Evolutionary conservation across 2,797 vertebrate genomes (phyloP).

Genomic region (Chiroxiphia lanceolata): DNA sequence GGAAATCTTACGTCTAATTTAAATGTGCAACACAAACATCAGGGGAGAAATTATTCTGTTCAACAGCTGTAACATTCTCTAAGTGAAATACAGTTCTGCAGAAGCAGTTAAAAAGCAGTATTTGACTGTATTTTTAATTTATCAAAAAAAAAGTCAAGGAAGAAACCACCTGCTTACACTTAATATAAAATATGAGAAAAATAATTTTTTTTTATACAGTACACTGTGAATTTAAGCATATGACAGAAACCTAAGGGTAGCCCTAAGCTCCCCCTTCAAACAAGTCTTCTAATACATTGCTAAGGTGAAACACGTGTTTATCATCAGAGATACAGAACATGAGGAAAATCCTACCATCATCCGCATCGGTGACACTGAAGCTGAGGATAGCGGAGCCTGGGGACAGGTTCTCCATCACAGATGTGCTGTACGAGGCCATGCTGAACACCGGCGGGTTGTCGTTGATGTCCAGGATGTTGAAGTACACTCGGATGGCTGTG

Average conservation of each 20-base stretch:
- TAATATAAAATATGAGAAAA: background rate
- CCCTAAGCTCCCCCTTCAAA: background rate
- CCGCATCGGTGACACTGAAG: conserved; percentile 85
- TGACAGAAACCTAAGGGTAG: no score
- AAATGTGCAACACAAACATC: background rate
- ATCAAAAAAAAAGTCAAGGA: background rate
- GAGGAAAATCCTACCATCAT: conserved; percentile 84
- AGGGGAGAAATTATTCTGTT: background rate
- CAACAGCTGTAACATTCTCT: background rate
- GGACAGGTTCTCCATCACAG: conserved; percentile 86
- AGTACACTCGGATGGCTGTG: conserved; percentile 88
- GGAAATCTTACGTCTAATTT: background rate
- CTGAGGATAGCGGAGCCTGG: conserved; percentile 83
- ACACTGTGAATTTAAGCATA: background rate
- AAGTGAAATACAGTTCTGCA: background rate
- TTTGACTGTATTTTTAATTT: background rate
- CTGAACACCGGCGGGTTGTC: conserved; percentile 90
- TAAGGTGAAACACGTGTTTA: background rate
- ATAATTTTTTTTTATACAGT: background rate
- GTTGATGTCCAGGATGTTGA: conserved; percentile 93
- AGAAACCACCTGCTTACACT: background rate
- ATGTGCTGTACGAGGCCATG: conserved; percentile 82
- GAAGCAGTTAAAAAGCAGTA: background rate
- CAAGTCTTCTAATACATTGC: rapidly evolving
- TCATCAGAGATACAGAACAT: rapidly evolving